Base-by-base conservation (phyloP, 2,888 invertebrate species). In the Heliconius sara region DNA sequence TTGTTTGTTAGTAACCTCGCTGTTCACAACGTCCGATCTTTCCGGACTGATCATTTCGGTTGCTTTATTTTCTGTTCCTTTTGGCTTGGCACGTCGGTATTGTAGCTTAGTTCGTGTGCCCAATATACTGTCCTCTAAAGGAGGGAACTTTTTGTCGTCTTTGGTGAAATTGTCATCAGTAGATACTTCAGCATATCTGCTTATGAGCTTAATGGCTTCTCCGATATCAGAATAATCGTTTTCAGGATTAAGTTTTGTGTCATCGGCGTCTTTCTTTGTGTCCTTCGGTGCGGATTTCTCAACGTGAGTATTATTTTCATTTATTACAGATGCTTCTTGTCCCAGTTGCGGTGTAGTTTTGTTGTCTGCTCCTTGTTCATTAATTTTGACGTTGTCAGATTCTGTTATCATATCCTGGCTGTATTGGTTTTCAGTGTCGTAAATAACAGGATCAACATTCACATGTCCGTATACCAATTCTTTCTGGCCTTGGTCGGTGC, bases 151-250 rank as follows among this genome's bases (percentile, higher is more conserved):
- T 83, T 91, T 93, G 84, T 91, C 88, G 84, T 93, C 91, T 90
- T 93, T 94, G 83, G 91, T 85, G 87, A 91, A 95, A 85, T 91
- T 94, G 84, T 95, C 95, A 84, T 95, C 95, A 60, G 95, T 95
- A 47, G 94, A 94, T 65, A 95, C 95, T 88, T 95, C 95, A 63
- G 95, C 95, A 85, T 93, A 95, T 82, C 95, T 90, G 85, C 95
- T 95, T 84, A 95, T 95, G 74, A 95, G 85, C 88, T 95, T 95
- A 77, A 95, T 95, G 82, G 95, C 95, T 88, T 95, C 95, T 81
- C 95, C 95, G 75, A 95, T 94, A 82, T 95, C 93, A 27, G 93
- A 92, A 82, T 94, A 95, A 85, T 95, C 95, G 79, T 90, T 93
- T 89, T 95, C 95, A 67, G 95, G 95, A 82, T 91, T 94, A 47